A percentile compares a stretch with the other conserved stretches of the same genome.
Evolutionary conservation across 2,888 invertebrate species (phyloP).

Genomic region (Lissonota sp.): DNA sequence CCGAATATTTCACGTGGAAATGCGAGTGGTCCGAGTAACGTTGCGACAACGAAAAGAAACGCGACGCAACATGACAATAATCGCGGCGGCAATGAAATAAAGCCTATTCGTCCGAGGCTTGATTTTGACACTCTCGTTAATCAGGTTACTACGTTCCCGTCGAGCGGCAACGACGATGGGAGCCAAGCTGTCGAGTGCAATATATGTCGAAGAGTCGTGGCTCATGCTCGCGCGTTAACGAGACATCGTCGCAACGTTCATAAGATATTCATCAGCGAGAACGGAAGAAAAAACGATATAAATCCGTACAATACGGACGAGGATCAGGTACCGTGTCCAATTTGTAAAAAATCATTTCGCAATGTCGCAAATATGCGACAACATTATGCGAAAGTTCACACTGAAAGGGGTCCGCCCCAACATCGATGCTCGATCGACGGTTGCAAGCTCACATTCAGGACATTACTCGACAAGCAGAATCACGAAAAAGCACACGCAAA

Average conservation of each 20-base stretch:
- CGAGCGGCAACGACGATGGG: conserved; percentile 25
- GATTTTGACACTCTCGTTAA: conserved; percentile 52
- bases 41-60: conserved; percentile 29
- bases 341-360: conserved; percentile 86
- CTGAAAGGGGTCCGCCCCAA: conserved; percentile 30
- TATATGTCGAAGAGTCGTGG: conserved; percentile 87
- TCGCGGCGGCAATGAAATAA: conserved; percentile 71
- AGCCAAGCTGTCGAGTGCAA: conserved; percentile 85
- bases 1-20: conserved; percentile 2
- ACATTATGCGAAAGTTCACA: conserved; percentile 82
- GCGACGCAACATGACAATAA: background rate
- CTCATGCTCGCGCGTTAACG: conserved; percentile 87
- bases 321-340: conserved; percentile 82
- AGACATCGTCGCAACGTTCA: conserved; percentile 87
- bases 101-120: conserved; percentile 50
- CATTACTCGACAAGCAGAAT: conserved; percentile 84
- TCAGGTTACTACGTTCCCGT: background rate
- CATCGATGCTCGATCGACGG: conserved; percentile 69
- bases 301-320: conserved; percentile 13
- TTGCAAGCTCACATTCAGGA: conserved; percentile 84
- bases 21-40: background rate
- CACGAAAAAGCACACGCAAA: conserved; percentile 85
- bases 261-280: conserved; percentile 80
- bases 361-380: conserved; percentile 86
- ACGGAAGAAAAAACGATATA: conserved; percentile 14